phyloP scores from a whole-genome alignment of 2,113 vertebrate genomes.

The Sturnus vulgaris region DNA sequence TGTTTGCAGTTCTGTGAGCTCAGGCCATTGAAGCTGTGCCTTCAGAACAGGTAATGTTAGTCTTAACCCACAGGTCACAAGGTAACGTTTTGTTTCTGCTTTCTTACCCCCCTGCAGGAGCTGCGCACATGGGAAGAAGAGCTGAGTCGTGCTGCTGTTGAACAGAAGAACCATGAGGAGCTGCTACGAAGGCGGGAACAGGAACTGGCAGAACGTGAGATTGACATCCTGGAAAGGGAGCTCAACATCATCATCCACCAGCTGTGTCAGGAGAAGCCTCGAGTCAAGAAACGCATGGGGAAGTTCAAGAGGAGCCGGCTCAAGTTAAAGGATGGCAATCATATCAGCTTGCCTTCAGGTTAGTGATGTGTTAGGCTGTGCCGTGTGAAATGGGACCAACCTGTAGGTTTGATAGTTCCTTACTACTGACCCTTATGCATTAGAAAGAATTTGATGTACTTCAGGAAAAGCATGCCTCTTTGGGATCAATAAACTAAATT shows the following conservation, averaged over 20 bases:
- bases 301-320: constrained; percentile 92
- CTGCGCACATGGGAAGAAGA: constrained; percentile 96
- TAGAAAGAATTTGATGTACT: background rate
- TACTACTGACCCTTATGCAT: fast-evolving
- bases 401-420: background rate
- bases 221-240: constrained; percentile 93
- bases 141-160: constrained; percentile 86
- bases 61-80: background rate
- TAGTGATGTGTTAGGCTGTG: background rate
- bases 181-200: constrained; percentile 87
- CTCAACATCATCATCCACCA: constrained; percentile 98
- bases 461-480: background rate
- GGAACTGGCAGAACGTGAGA: constrained; percentile 92
- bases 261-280: constrained; percentile 94
- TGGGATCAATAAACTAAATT: background rate
- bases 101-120: constrained; percentile 73
- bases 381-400: background rate
- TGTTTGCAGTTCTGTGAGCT: background rate
- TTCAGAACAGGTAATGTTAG: background rate
- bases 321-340: constrained; percentile 92
- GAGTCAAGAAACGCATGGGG: constrained; percentile 91
- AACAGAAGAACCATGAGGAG: constrained; percentile 97
- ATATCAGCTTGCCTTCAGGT: constrained; percentile 96
- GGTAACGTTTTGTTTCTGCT: background rate
- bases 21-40: background rate